These are phyloP conservation scores for Danionella dracula DNA, from an alignment of 2,797 vertebrate genomes.

Conservation along the genomic window DNA sequence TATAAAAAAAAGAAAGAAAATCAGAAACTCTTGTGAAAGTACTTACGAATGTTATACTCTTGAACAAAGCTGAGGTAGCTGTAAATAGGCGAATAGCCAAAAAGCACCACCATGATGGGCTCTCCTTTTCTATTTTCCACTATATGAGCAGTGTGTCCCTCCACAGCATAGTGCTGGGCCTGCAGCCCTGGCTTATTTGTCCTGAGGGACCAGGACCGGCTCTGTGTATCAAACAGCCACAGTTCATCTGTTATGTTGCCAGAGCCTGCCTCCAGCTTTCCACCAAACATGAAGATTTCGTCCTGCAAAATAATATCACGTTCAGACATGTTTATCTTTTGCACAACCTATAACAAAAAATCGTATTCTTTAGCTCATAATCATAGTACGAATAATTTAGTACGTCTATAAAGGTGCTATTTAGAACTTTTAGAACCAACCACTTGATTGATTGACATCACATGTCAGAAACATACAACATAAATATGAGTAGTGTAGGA, in stretches of 20 bases:
- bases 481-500: too few species aligned
- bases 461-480: too few species aligned
- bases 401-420: too few species aligned
- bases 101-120: constrained; percentile 81
- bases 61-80: constrained; percentile 86
- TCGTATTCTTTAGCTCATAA: too few species aligned
- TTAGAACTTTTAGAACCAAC: too few species aligned
- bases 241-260: constrained; percentile 84
- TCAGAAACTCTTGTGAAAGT: neutral
- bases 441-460: too few species aligned
- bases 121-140: constrained; percentile 76
- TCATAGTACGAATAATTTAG: too few species aligned
- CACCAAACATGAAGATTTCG: constrained; percentile 90
- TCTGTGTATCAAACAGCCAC: constrained; percentile 82
- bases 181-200: constrained; percentile 66
- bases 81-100: constrained; percentile 84
- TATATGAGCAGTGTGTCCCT: constrained; percentile 84
- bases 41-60: constrained; percentile 87
- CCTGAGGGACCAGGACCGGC: constrained; percentile 74
- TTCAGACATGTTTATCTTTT: too few species aligned
- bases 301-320: constrained; percentile 64
- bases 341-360: too few species aligned
- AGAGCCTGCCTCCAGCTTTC: constrained; percentile 77
- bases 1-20: neutral
- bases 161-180: constrained; percentile 77